These are phyloP conservation scores for Chloropsis hardwickii DNA, from an alignment of 2,113 vertebrate species.

Conservation along the genomic window DNA sequence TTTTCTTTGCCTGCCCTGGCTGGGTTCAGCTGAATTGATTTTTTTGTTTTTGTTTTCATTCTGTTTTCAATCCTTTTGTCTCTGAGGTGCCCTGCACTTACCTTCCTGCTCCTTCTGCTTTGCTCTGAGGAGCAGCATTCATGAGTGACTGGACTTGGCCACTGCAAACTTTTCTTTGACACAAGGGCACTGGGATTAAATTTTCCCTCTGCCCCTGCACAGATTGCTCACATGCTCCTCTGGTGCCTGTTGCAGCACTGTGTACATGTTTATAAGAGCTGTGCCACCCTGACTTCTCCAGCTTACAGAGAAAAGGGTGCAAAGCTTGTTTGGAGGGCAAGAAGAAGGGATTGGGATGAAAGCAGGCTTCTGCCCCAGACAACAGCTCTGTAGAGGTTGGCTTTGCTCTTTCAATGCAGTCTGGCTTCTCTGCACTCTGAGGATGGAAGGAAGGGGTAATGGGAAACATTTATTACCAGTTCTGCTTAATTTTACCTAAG, in stretches of 20 bases:
- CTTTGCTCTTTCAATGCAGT: not conserved
- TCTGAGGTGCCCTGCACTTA: not conserved
- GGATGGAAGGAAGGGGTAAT: not conserved
- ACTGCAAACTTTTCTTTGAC: not conserved
- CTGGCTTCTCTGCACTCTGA: not conserved
- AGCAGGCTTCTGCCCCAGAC: not conserved
- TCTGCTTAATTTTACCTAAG: not conserved
- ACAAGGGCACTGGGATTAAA: not conserved
- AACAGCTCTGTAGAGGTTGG: not conserved
- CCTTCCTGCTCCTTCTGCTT: constrained; percentile 17
- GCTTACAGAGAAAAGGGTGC: not conserved
- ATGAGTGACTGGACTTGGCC: not conserved
- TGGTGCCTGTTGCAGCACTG: not conserved
- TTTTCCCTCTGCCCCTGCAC: not conserved
- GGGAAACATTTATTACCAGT: not conserved
- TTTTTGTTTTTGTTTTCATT: not conserved
- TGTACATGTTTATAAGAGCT: not conserved
- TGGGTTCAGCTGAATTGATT: constrained; percentile 51
- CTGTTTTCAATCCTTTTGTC: constrained; percentile 34
- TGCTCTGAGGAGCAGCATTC: not conserved
- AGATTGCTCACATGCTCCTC: not conserved
- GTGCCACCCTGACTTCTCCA: not conserved
- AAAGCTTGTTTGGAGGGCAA: not conserved
- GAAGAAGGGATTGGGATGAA: not conserved
- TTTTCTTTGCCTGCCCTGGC: constrained; percentile 43